Conservation (phyloP, 2,797 vertebrate genomes). For the Acipenser transmontanus region DNA sequence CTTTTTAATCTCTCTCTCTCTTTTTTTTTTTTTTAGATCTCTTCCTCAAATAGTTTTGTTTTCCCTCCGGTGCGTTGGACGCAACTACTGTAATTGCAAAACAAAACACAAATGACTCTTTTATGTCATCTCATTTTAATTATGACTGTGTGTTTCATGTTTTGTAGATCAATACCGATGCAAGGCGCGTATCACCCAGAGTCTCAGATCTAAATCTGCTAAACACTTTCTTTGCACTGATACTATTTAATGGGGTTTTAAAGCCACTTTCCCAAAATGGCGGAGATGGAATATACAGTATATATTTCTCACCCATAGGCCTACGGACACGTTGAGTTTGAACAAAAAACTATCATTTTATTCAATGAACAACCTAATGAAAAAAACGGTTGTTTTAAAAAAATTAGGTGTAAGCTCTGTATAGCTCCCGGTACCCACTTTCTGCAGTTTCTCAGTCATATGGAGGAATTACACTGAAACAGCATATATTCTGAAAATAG, state of each 20-base stretch:
- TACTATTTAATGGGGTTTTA: constrained; percentile 39
- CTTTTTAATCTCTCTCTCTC: constrained; percentile 3
- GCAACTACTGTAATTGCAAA: too few species aligned
- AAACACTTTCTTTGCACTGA: constrained; percentile 35
- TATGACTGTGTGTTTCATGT: constrained; percentile 15
- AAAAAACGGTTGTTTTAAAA: constrained; percentile 27
- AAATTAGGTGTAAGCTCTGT: constrained; percentile 19
- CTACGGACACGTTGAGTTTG: constrained; percentile 35
- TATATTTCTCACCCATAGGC: constrained; percentile 61
- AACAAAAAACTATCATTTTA: constrained; percentile 29
- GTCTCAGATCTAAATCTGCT: constrained; percentile 18
- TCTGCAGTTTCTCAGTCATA: constrained; percentile 29
- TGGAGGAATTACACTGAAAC: constrained; percentile 26
- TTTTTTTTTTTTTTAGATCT: constrained; percentile 24
- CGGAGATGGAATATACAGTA: constrained; percentile 70
- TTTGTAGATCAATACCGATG: background rate
- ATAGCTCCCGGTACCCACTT: constrained; percentile 26
- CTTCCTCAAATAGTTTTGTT: constrained; percentile 28
- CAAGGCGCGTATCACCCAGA: constrained; percentile 20
- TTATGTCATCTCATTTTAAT: constrained; percentile 13
- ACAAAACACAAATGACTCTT: background rate
- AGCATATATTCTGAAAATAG: constrained; percentile 31
- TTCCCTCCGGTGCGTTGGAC: background rate
- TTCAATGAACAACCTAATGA: constrained; percentile 21
- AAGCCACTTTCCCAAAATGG: constrained; percentile 71